Evolutionary conservation across 2,113 vertebrate species (phyloP).

Genomic region (Scomber japonicus): DNA sequence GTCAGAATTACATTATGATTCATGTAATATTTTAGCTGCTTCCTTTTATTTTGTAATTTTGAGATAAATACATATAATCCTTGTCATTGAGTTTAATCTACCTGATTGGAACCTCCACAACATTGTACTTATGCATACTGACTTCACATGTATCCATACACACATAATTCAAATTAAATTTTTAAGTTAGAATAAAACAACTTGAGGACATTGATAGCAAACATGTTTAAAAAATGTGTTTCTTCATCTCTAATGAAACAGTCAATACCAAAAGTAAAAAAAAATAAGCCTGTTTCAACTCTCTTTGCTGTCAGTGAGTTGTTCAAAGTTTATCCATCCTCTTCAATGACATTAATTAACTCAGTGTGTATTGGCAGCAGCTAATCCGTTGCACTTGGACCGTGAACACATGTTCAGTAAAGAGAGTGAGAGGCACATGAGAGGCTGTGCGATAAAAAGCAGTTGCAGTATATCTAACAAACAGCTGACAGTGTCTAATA

Average conservation of each 20-base stretch:
- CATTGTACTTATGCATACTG: not conserved
- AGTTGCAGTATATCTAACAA: conserved; percentile 3
- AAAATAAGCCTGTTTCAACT: conserved; percentile 14
- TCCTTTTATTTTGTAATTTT: not conserved
- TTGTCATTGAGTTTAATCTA: not conserved
- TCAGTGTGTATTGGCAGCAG: conserved; percentile 44
- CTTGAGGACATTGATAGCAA: not conserved
- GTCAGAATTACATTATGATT: not conserved
- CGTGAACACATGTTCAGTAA: conserved; percentile 42
- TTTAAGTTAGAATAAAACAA: not conserved
- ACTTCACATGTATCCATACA: not conserved
- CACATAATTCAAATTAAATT: not conserved
- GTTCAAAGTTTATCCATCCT: conserved; percentile 57
- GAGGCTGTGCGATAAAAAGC: conserved; percentile 16
- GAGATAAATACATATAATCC: no score
- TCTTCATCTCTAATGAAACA: not conserved
- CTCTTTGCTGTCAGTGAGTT: conserved; percentile 28
- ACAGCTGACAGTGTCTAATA: conserved; percentile 15
- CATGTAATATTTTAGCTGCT: not conserved
- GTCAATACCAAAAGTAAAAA: not conserved
- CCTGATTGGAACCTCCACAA: not conserved
- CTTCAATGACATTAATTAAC: conserved; percentile 63
- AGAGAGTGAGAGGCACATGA: conserved; percentile 29
- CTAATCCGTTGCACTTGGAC: conserved; percentile 50
- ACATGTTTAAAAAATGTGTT: not conserved